These are phyloP conservation scores for Psittacula cyanocephala DNA, from an alignment of 2,113 vertebrate species.

Conservation along the genomic window DNA sequence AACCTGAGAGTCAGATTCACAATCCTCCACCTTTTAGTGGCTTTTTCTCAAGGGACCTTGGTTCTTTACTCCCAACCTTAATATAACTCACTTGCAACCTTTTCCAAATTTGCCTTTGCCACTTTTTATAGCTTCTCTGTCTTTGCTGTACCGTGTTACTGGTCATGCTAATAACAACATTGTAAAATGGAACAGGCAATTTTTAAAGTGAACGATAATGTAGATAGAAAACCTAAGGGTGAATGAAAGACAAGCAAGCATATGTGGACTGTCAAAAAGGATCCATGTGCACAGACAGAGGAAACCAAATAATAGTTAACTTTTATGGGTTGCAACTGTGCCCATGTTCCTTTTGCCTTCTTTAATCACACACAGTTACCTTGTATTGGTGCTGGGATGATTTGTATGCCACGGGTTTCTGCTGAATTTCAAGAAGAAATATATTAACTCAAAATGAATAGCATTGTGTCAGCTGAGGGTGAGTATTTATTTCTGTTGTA, in stretches of 20 bases:
- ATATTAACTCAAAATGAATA: conserved; percentile 56
- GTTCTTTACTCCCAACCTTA: background rate
- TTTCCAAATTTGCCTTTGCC: background rate
- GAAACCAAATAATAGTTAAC: background rate
- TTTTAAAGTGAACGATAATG: background rate
- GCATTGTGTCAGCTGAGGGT: conserved; percentile 23
- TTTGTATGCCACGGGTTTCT: conserved; percentile 6
- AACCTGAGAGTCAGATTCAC: background rate
- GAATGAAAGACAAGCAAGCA: background rate
- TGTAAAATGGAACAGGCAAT: background rate
- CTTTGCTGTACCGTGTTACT: background rate
- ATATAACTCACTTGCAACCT: background rate
- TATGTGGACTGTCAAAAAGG: background rate
- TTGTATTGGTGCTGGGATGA: conserved; percentile 54
- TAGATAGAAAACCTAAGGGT: background rate
- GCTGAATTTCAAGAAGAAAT: conserved; percentile 63
- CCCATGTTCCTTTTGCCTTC: background rate
- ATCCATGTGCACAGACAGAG: background rate
- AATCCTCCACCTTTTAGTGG: background rate
- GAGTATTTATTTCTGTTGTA: conserved; percentile 60
- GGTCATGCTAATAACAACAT: background rate
- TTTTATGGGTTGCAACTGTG: background rate
- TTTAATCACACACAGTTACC: conserved; percentile 42
- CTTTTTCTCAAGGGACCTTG: background rate
- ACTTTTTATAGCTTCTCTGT: background rate